Conservation (phyloP, 1,140 invertebrate genomes). For the Sycophila sp. region DNA sequence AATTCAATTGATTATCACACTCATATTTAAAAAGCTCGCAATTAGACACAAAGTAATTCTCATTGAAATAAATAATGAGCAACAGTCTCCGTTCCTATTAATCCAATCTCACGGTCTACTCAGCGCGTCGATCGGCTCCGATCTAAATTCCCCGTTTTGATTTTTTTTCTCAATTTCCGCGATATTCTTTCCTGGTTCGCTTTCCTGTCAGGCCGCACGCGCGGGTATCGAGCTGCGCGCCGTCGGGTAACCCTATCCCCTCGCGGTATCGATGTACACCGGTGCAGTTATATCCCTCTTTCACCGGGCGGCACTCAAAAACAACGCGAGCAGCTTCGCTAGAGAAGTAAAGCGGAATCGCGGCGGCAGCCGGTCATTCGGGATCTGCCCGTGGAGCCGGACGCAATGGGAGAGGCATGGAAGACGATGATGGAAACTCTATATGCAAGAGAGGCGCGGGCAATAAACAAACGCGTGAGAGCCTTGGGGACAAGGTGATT, state of each 20-base stretch:
- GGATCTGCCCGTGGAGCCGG: neutral
- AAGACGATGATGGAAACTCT: neutral
- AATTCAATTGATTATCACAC: no score
- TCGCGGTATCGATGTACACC: constrained; percentile 33
- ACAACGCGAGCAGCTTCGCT: neutral
- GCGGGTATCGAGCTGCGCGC: constrained; percentile 42
- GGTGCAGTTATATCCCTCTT: constrained; percentile 12
- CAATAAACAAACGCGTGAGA: neutral
- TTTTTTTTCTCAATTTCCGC: neutral
- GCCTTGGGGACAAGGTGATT: neutral
- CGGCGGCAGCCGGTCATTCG: constrained; percentile 8
- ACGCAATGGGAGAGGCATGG: neutral
- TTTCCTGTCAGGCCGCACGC: neutral
- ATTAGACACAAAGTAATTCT: no score
- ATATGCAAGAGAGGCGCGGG: neutral
- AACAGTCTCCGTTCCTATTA: neutral
- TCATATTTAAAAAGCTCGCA: no score
- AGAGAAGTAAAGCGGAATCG: neutral
- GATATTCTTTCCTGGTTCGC: constrained; percentile 38
- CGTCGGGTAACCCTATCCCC: constrained; percentile 48
- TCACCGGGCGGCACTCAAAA: constrained; percentile 22
- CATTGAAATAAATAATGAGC: no score
- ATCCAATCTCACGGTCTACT: no score
- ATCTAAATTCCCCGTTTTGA: neutral
- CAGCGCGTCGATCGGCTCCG: no score